Evolutionary conservation across 2,113 vertebrate species (phyloP).

Genomic region (Pseudorectes ferrugineus): DNA sequence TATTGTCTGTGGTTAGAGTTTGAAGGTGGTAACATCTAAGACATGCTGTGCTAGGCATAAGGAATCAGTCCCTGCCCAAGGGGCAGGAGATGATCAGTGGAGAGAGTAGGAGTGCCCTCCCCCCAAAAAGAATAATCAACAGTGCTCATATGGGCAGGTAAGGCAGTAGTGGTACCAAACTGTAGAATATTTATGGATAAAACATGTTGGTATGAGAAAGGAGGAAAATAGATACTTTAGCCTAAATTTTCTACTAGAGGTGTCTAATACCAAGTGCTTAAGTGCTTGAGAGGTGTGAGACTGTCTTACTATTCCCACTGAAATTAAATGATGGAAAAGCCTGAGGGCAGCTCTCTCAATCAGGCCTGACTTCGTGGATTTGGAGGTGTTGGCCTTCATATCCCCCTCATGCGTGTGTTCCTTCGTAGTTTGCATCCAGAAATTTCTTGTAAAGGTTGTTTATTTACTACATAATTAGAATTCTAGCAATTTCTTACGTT

Average conservation of each 20-base stretch:
- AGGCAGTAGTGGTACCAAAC: background rate
- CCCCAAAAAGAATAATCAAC: background rate
- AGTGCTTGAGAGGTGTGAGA: background rate
- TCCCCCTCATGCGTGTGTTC: background rate
- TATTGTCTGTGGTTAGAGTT: background rate
- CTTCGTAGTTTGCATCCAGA: background rate
- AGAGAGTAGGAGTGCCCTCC: background rate
- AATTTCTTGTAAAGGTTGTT: background rate
- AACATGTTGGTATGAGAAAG: background rate
- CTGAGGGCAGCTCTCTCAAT: background rate
- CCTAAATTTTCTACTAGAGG: background rate
- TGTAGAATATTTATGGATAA: background rate
- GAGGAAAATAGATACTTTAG: background rate
- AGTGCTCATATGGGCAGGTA: background rate
- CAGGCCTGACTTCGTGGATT: background rate
- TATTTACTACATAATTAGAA: background rate
- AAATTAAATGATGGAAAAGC: background rate
- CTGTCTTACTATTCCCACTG: background rate
- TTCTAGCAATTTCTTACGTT: background rate
- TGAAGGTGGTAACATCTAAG: background rate
- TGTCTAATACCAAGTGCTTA: background rate
- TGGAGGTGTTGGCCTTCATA: background rate
- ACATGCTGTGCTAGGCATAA: background rate
- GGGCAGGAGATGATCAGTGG: background rate
- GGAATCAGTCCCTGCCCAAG: background rate